Conservation (phyloP, 1,140 invertebrate species). For the Cydia pomonella region DNA sequence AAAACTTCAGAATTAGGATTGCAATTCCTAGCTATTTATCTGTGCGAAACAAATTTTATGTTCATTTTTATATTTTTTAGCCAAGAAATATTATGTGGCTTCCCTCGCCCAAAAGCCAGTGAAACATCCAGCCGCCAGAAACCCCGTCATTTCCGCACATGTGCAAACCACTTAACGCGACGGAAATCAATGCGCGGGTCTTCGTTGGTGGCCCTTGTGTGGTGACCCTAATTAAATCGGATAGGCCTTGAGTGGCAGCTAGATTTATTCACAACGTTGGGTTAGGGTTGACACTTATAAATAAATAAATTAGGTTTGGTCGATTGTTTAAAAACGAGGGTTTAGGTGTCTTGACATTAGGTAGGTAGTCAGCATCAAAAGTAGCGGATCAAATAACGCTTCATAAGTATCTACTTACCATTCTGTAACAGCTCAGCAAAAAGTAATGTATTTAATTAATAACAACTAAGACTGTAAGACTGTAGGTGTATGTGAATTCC, state of each 20-base stretch:
- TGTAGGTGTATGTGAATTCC: no score
- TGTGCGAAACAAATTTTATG: no score
- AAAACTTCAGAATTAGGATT: no score
- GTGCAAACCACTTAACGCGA: constrained; percentile 41
- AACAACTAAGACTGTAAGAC: no score
- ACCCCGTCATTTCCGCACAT: constrained; percentile 6
- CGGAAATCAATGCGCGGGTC: constrained; percentile 37
- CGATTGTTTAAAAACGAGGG: background rate
- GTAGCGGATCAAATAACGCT: no score
- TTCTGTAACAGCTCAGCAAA: no score
- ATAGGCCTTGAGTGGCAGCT: constrained; percentile 33
- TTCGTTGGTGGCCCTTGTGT: constrained; percentile 30
- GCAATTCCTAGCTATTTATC: no score
- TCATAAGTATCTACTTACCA: no score
- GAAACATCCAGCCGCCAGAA: background rate
- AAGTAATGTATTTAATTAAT: no score
- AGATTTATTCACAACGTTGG: constrained; percentile 1
- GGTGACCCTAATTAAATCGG: constrained; percentile 50
- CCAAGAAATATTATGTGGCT: background rate
- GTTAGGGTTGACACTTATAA: constrained; percentile 18
- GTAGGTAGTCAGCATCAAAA: no score
- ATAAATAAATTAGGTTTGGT: background rate
- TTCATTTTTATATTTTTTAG: no score
- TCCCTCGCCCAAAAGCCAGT: background rate
- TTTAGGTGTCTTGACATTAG: no score